Evolutionary conservation across 2,797 vertebrate genomes (phyloP), one percentile per base, ranked within the genome.

Genomic region (Neosalanx taihuensis): DNA sequence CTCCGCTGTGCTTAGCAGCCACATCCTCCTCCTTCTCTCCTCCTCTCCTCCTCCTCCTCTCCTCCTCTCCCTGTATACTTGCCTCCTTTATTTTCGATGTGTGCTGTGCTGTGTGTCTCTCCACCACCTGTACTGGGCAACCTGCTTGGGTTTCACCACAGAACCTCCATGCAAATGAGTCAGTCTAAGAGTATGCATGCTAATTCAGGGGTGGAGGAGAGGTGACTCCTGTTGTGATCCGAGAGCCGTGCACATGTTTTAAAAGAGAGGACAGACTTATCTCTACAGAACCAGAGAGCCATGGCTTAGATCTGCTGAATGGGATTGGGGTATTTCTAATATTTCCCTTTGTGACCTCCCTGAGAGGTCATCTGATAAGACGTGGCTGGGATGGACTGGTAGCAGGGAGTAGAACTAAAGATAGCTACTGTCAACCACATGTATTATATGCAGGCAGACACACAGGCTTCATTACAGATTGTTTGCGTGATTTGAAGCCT

Each of bases 341-440:
- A 67, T 68, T 71, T 71, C 46, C 31, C 31, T 60, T 69, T 37
- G 30, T 69, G 18, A 69, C 57, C 68, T 69, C 26, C n/a, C 29
- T n/a, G 57, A 51, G 41, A 66, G 33, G 64, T 13, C 49, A 13
- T 51, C 20, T 33, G 64, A 63, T 33, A 62, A 58, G 23, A 64
- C 7, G 17, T 20, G 6, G 29, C 33, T 26, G 59, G 65, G 58
- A 37, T 61, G 41, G 46, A 63, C 57, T 23, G 59, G 46, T 69
- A 63, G 49, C 37, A 35, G 57, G 35, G 58, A 6, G 4, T 76
- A 18, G 35, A 53, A 66, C 67, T 60, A 76, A 72, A 76, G 65
- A 72, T 76, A 70, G 64, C 69, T 49, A 15, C 10, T 6, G 37
- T 46, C 35, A 74, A 35, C 57, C 51, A 35, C 51, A 56, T 56